A percentile compares a stretch with the other conserved stretches of the same genome.
Conservation (phyloP, 2,113 vertebrate species). For the Noctilio leporinus region DNA sequence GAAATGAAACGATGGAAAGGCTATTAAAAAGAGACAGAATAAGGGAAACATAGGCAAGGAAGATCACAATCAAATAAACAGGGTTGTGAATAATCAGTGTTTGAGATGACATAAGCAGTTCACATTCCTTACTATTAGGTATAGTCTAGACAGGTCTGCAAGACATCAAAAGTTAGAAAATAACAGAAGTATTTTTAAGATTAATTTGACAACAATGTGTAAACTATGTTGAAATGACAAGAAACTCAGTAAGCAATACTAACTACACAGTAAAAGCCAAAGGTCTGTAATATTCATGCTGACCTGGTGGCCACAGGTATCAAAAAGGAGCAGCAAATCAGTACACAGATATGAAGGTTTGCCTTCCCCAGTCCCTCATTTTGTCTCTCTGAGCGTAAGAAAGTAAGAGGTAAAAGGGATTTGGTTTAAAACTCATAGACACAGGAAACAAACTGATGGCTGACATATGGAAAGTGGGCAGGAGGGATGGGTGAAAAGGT, state of each 20-base stretch:
- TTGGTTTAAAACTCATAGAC: not conserved
- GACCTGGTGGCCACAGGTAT: not conserved
- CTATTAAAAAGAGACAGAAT: not conserved
- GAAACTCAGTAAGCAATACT: not conserved
- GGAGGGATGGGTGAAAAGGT: not conserved
- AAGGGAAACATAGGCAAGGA: not conserved
- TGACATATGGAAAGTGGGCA: not conserved
- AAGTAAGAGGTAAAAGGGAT: not conserved
- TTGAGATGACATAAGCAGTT: not conserved
- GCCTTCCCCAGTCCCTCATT: not conserved
- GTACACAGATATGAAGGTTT: not conserved
- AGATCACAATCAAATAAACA: not conserved
- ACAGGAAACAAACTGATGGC: not conserved
- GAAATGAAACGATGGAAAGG: not conserved
- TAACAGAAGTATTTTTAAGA: not conserved
- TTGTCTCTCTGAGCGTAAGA: not conserved
- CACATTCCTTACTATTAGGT: not conserved
- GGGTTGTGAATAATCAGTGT: not conserved
- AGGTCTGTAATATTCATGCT: not conserved
- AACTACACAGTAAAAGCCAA: not conserved
- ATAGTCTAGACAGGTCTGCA: not conserved
- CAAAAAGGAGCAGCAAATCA: not conserved
- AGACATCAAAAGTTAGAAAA: constrained; percentile 17
- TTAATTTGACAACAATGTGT: not conserved
- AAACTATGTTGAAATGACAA: not conserved